phyloP scores from a whole-genome alignment of 1,140 invertebrate species.

The Drosophila kurseongensis region DNA sequence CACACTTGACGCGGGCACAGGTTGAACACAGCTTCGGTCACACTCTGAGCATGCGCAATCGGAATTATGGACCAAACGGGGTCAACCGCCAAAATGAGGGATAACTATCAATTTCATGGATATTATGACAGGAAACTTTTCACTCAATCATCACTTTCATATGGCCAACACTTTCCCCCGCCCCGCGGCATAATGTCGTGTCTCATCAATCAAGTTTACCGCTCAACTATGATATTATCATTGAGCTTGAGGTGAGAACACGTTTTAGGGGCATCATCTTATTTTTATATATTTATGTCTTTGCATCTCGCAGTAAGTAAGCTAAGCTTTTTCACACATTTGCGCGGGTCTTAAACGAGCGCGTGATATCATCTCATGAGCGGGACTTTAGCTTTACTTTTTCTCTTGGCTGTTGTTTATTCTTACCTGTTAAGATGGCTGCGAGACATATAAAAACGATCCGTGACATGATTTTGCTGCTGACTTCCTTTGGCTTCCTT shows the following conservation, averaged over 20 bases:
- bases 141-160: constrained; percentile 29
- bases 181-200: constrained; percentile 9
- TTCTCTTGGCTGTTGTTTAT: constrained; percentile 18
- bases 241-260: constrained; percentile 42
- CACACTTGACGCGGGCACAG: constrained; percentile 32
- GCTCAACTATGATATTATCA: constrained; percentile 14
- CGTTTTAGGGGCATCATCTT: constrained; percentile 29
- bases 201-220: constrained; percentile 46
- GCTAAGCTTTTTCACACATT: constrained; percentile 34
- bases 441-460: constrained; percentile 77
- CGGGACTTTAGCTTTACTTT: constrained; percentile 25
- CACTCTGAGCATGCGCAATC: constrained; percentile 54
- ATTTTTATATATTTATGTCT: constrained; percentile 9
- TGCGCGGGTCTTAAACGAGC: constrained; percentile 32
- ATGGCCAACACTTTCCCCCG: constrained; percentile 9
- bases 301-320: not conserved
- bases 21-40: constrained; percentile 24
- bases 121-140: constrained; percentile 24
- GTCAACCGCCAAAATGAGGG: constrained; percentile 28
- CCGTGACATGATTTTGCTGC: constrained; percentile 64
- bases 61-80: constrained; percentile 31
- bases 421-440: constrained; percentile 79
- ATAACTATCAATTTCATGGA: constrained; percentile 36
- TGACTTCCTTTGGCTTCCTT: constrained; percentile 46
- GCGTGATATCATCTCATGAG: constrained; percentile 56